Percentiles rank a stretch among this genome's conserved stretches.
Conservation (phyloP, 1,140 invertebrate species). For the Arctopsyche grandis region DNA sequence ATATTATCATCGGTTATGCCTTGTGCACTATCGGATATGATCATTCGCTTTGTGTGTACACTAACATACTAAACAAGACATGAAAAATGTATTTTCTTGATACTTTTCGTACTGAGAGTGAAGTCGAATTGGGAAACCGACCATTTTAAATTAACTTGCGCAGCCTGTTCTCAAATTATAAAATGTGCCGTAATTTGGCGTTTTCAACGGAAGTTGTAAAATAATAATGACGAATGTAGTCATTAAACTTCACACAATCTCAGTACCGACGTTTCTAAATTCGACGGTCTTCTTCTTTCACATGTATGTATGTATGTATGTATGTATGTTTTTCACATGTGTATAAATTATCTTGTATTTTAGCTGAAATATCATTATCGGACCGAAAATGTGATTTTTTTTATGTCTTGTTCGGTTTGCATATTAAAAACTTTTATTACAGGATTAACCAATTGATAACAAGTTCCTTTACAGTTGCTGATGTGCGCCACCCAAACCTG, state of each 20-base stretch:
- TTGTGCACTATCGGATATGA: conserved; percentile 37
- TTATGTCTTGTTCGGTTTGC: conserved; percentile 21
- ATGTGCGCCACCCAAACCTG: conserved; percentile 30
- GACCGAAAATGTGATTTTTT: neutral
- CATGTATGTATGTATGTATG: too few species aligned
- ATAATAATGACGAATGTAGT: conserved; percentile 25
- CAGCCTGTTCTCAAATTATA: neutral
- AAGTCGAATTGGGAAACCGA: neutral
- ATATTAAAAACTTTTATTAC: conserved; percentile 25
- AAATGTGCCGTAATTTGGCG: neutral
- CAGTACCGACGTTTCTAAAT: neutral
- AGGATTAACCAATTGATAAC: conserved; percentile 37
- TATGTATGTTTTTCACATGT: neutral
- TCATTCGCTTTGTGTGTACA: conserved; percentile 42
- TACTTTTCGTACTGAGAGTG: neutral
- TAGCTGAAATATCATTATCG: neutral
- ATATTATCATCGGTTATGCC: conserved; percentile 28
- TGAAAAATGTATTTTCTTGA: neutral
- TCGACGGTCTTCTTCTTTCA: neutral
- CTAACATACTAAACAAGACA: conserved; percentile 8
- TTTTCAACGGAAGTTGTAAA: conserved; percentile 25
- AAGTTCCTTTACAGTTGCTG: conserved; percentile 37
- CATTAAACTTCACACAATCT: conserved; percentile 24
- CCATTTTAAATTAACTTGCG: neutral
- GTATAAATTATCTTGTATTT: neutral